Percentiles rank a stretch among this genome's conserved stretches.
Evolutionary conservation across 2,113 vertebrate genomes (phyloP).

Genomic region (Columbina picui): DNA sequence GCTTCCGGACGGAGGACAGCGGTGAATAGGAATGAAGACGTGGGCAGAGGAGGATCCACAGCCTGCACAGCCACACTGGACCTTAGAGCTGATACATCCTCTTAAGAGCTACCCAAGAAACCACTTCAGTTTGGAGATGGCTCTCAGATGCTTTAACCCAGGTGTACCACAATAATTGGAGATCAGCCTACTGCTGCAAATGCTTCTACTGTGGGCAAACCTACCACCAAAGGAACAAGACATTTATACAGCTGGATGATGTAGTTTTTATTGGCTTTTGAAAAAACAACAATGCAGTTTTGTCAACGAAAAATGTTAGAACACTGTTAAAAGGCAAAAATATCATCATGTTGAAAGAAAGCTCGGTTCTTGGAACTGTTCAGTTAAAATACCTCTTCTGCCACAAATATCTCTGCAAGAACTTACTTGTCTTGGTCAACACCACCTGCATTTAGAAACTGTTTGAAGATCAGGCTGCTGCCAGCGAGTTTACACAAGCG

Average conservation of each 20-base stretch:
- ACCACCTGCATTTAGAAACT: not conserved
- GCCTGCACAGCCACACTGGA: not conserved
- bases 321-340: not conserved
- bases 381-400: not conserved
- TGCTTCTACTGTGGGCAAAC: not conserved
- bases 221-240: not conserved
- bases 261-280: not conserved
- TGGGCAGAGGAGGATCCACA: not conserved
- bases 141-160: not conserved
- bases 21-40: not conserved
- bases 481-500: not conserved
- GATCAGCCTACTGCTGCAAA: not conserved
- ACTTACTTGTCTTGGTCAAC: not conserved
- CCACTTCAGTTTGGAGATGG: not conserved
- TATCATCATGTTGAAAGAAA: not conserved
- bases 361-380: not conserved
- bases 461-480: not conserved
- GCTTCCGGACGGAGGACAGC: rapidly evolving
- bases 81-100: not conserved
- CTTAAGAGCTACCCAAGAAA: not conserved
- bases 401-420: not conserved
- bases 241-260: not conserved
- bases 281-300: not conserved
- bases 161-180: not conserved
- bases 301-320: not conserved